A percentile compares a stretch with the other conserved stretches of the same genome.
Evolutionary conservation across 2,113 vertebrate species (phyloP).

Genomic region (Strix uralensis): DNA sequence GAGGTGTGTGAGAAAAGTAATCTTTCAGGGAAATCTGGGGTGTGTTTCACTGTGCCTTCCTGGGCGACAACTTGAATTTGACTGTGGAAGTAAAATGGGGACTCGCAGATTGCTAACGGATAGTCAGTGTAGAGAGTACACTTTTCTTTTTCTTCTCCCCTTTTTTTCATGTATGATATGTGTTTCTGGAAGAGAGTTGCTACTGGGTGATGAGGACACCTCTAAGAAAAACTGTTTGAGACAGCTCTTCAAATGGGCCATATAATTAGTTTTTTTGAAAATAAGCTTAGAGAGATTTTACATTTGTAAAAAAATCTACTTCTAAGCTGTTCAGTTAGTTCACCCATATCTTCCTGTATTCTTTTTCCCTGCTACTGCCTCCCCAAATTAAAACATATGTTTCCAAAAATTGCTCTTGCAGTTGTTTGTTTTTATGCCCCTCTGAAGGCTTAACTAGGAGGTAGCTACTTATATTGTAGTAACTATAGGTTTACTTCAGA

Average conservation of each 20-base stretch:
- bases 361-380: not conserved
- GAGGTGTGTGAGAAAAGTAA: not conserved
- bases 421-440: not conserved
- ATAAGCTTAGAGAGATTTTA: not conserved
- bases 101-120: accelerated
- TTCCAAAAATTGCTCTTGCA: not conserved
- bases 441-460: not conserved
- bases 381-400: accelerated
- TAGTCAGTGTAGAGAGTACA: not conserved
- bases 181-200: not conserved
- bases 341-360: not conserved
- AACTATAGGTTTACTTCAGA: not conserved
- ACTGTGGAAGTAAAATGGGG: not conserved
- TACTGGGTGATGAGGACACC: not conserved
- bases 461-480: not conserved
- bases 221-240: not conserved
- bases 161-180: not conserved
- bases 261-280: not conserved
- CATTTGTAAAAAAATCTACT: not conserved
- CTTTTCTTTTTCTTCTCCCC: not conserved
- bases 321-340: not conserved
- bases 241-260: not conserved
- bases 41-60: not conserved
- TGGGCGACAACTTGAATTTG: not conserved
- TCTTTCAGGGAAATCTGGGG: not conserved